Conservation (phyloP, 2,888 invertebrate genomes). For the Neuroscelio doddi region DNA sequence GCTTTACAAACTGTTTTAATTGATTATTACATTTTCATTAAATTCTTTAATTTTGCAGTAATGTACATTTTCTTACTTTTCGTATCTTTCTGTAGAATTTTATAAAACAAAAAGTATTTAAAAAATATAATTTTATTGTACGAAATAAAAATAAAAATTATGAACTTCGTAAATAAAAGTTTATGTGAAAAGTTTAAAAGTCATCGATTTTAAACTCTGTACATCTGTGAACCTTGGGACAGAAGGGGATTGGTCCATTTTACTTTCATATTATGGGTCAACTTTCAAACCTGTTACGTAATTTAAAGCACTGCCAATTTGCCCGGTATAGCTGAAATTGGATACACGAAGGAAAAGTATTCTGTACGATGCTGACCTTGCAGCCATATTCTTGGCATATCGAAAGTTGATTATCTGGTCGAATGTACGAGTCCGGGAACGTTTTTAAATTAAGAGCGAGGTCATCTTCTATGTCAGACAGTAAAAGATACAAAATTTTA, state of each 20-base stretch:
- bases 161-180: no score
- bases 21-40: no score
- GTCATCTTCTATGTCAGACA: conserved; percentile 35
- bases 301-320: conserved; percentile 28
- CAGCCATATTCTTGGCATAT: conserved; percentile 21
- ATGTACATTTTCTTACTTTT: no score
- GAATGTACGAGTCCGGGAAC: conserved; percentile 26
- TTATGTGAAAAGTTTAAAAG: no score
- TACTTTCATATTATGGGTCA: conserved; percentile 15
- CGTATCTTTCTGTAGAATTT: no score
- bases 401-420: conserved; percentile 47
- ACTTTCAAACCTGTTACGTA: conserved; percentile 29
- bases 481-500: conserved; percentile 31
- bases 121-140: no score
- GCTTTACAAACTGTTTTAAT: no score
- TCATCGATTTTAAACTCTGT: no score
- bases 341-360: conserved; percentile 29
- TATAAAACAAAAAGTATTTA: no score
- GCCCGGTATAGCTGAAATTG: conserved; percentile 13
- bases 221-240: no score
- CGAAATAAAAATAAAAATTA: no score
- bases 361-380: conserved; percentile 31
- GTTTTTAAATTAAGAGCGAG: conserved; percentile 53
- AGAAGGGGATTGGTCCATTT: background rate
- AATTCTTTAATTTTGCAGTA: no score